A percentile compares a stretch with the other conserved stretches of the same genome.
Conservation (phyloP, 2,797 vertebrate genomes). For the Neoniphon sammara region DNA sequence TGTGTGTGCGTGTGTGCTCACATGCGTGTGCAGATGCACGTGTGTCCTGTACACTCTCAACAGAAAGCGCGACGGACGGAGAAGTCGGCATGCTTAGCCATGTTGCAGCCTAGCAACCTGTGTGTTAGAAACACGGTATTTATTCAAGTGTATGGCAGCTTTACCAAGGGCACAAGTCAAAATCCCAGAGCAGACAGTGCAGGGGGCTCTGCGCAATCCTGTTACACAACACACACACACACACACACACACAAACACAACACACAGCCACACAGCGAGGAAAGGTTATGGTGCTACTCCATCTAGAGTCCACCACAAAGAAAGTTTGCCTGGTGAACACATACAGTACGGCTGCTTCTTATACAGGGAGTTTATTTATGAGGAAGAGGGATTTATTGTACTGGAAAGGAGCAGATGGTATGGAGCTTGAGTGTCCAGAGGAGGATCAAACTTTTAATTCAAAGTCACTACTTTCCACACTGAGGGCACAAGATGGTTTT, state of each 20-base stretch:
- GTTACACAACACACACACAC: too few relatives aligned
- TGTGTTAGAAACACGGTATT: conserved; percentile 45
- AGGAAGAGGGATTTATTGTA: neutral
- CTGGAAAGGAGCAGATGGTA: neutral
- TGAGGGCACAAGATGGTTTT: too few relatives aligned
- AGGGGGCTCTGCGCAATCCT: too few relatives aligned
- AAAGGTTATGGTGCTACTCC: conserved; percentile 57
- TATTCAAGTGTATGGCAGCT: conserved; percentile 34
- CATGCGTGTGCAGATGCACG: neutral
- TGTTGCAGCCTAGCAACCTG: conserved; percentile 59
- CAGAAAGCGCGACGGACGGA: conserved; percentile 25
- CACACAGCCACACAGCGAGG: conserved; percentile 22
- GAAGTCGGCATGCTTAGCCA: conserved; percentile 27
- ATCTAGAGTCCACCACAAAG: conserved; percentile 52
- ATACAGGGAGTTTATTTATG: conserved; percentile 27
- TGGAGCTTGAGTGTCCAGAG: too few relatives aligned
- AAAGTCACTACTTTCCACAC: too few relatives aligned
- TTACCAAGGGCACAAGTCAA: conserved; percentile 29
- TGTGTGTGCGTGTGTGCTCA: conserved; percentile 20
- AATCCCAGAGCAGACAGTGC: conserved; percentile 17
- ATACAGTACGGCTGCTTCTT: conserved; percentile 21
- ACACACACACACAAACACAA: too few relatives aligned
- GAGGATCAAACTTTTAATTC: too few relatives aligned
- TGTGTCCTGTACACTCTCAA: conserved; percentile 20
- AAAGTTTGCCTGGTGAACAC: conserved; percentile 51